Evolutionary conservation across 2,888 invertebrate genomes (phyloP).

Genomic region (Euproctis similis): DNA sequence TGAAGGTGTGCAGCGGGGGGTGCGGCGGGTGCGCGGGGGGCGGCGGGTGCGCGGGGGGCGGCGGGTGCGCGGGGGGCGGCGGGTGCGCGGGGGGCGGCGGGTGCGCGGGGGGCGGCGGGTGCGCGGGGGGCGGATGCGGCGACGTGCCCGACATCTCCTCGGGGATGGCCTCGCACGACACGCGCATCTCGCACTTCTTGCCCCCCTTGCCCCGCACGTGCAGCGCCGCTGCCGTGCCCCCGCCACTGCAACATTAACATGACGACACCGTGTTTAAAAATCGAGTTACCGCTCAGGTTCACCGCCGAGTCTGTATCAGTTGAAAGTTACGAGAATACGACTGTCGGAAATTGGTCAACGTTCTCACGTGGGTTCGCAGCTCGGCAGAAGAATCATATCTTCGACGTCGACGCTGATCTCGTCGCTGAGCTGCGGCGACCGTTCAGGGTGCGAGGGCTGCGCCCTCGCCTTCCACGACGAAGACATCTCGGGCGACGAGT

Average conservation of each 20-base stretch:
- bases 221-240: constrained; percentile 35
- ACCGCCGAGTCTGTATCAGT: too few species aligned
- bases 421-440: constrained; percentile 12
- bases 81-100: constrained; percentile 64
- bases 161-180: constrained; percentile 92
- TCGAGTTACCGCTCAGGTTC: too few species aligned
- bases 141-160: constrained; percentile 88
- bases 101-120: constrained; percentile 47
- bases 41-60: constrained; percentile 91
- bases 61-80: too few species aligned
- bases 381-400: constrained; percentile 49
- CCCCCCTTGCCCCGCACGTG: constrained; percentile 75
- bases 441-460: constrained; percentile 3
- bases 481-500: constrained; percentile 95
- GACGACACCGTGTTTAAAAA: too few species aligned
- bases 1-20: constrained; percentile 52
- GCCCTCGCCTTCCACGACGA: constrained; percentile 84
- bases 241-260: constrained; percentile 51
- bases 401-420: constrained; percentile 23
- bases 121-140: constrained; percentile 31
- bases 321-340: neutral
- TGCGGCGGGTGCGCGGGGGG: constrained; percentile 68
- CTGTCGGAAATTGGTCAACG: neutral
- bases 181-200: constrained; percentile 87
- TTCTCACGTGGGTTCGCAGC: constrained; percentile 49